Base-by-base conservation (phyloP, 2,888 invertebrate species). In the Drosophila aldrichi region DNA sequence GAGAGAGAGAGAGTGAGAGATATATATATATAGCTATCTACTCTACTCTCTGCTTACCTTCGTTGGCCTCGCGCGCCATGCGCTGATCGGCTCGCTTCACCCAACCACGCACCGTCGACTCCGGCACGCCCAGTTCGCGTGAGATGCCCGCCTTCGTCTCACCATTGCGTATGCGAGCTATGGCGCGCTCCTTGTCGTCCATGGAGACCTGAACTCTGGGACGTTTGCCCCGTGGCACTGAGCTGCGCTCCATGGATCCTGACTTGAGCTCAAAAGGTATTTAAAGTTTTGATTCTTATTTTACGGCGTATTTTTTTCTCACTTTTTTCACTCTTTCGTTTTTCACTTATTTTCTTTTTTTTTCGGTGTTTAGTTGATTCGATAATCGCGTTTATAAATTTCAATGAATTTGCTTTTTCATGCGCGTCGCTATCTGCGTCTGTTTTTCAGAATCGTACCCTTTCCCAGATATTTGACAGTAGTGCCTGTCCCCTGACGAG, bases 111-210 rank as follows among this genome's bases (percentile, higher is more conserved):
- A 86, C 86, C 9, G 86, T 86, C 7, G 86, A 86, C 71, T 86
- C 86, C 34, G 86, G 86, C 29, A 86, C 90, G 18, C 90, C 86
- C 25, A 86, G 64, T n/a, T 86, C 86, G 2, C 86, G 71, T 0
- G 86, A 86, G 36, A 86, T 88, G 22, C 86, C 90, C 1, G 86
- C 86, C 68, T 86, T 86, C 0, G 86, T 86, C 43, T 86, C 86
- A 1, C 86, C 86, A 8, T 74, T 70, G 7, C 90, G 90, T n/a
- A 86, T 86, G 46, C 86, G 86, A 0, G 60, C 74, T 18, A 86
- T 86, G 10, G 90, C 86, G 0, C 73, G 73, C 51, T 86, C 89
- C 43, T 86, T 86, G 16, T 83, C 84, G 7, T 74, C 79, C 49
- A 71, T 44, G 7, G 90, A 88, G 1, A 86, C 84, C 40, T 83